These are phyloP conservation scores for Grammomys surdaster DNA, from an alignment of 2,113 vertebrate genomes.

Conservation along the genomic window DNA sequence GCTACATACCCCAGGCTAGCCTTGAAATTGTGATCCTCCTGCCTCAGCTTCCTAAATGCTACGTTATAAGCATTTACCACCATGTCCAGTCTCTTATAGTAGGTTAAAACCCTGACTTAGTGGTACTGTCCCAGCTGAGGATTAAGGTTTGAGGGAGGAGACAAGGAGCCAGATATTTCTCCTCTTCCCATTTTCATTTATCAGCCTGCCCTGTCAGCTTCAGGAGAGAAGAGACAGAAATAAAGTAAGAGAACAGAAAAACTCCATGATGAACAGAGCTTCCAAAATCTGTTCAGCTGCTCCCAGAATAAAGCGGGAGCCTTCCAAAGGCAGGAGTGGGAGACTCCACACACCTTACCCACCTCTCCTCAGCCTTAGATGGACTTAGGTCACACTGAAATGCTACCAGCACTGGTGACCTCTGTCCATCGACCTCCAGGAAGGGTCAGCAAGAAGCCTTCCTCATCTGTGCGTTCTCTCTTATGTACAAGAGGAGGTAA, in stretches of 20 bases:
- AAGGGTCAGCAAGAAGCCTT: background rate
- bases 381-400: background rate
- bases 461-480: background rate
- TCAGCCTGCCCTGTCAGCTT: background rate
- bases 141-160: background rate
- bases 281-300: background rate
- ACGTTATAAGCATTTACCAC: background rate
- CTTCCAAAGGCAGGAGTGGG: background rate
- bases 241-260: constrained; percentile 11
- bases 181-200: background rate
- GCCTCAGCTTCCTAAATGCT: background rate
- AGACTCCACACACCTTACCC: background rate
- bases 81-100: background rate
- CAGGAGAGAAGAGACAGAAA: background rate
- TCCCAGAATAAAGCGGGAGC: background rate
- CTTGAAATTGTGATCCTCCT: background rate
- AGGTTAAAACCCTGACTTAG: background rate
- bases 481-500: constrained; percentile 36
- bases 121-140: background rate
- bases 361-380: background rate
- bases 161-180: background rate
- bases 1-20: background rate
- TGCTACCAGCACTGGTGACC: background rate
- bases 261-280: background rate
- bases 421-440: background rate